A percentile compares a stretch with the other conserved stretches of the same genome.
These are phyloP conservation scores for Lethrus apterus DNA, from an alignment of 1,140 invertebrate genomes.

Conservation along the genomic window DNA sequence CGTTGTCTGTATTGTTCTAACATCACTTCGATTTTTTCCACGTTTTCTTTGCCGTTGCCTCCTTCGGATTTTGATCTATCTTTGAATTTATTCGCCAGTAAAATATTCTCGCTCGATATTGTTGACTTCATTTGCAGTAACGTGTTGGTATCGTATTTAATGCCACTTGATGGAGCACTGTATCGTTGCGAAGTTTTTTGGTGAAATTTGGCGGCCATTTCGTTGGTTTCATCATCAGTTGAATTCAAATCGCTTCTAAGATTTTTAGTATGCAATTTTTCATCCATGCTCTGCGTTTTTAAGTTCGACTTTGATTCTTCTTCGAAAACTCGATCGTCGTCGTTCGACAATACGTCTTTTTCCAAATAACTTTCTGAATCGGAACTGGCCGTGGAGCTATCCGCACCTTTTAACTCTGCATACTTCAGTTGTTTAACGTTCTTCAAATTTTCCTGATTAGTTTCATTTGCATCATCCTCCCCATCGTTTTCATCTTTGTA, in stretches of 20 bases:
- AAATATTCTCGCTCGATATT: conserved; percentile 32
- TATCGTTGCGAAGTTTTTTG: conserved; percentile 31
- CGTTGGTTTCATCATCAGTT: conserved; percentile 39
- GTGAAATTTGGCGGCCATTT: conserved; percentile 41
- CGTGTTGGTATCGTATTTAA: conserved; percentile 44
- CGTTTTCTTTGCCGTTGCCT: conserved; percentile 18
- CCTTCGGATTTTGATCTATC: conserved; percentile 4
- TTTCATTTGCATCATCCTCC: conserved; percentile 7
- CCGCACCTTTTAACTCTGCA: conserved; percentile 28
- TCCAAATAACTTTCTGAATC: conserved; percentile 39
- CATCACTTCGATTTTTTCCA: conserved; percentile 26
- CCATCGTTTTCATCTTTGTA: conserved; percentile 30
- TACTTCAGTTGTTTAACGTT: conserved; percentile 24
- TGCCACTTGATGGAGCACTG: conserved; percentile 13
- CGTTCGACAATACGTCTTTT: conserved; percentile 30
- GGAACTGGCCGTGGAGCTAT: conserved; percentile 32
- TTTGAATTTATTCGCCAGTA: conserved; percentile 8
- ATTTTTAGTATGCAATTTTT: conserved; percentile 6
- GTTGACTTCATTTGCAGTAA: conserved; percentile 43
- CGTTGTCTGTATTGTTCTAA: conserved; percentile 29
- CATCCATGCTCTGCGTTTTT: conserved; percentile 13
- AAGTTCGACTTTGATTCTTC: background rate
- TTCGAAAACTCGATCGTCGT: conserved; percentile 21
- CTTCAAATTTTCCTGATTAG: conserved; percentile 11
- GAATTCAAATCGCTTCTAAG: conserved; percentile 23